phyloP scores from a whole-genome alignment of 2,113 vertebrate genomes.

The Petaurus breviceps region DNA sequence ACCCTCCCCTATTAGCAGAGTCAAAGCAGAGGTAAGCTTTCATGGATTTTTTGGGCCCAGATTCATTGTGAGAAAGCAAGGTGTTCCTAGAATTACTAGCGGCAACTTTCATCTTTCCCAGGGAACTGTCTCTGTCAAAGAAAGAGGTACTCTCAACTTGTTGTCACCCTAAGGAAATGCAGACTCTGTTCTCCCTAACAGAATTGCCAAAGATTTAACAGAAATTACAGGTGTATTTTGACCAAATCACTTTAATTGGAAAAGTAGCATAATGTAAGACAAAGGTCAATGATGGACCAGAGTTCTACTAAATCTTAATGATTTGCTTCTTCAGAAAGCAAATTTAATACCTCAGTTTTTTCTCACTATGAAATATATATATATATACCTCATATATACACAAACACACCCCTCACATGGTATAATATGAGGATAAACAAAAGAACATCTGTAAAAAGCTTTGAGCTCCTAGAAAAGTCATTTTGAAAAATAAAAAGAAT shows the following conservation, averaged over 20 bases:
- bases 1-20: constrained; percentile 72
- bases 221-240: neutral
- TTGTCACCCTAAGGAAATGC: neutral
- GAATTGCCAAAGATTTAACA: neutral
- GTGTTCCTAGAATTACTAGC: neutral
- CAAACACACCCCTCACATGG: neutral
- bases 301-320: neutral
- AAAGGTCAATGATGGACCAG: neutral
- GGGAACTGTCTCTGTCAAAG: neutral
- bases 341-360: neutral
- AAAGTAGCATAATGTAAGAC: neutral
- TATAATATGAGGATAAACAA: neutral
- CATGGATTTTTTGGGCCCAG: neutral
- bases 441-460: neutral
- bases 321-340: neutral
- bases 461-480: neutral
- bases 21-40: constrained; percentile 80
- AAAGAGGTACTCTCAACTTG: neutral
- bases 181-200: neutral
- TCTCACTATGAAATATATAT: neutral
- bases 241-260: neutral
- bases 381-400: no score
- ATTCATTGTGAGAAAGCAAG: neutral
- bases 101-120: neutral
- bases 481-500: neutral